Evolutionary conservation across 2,113 vertebrate species (phyloP).

Genomic region (Agapornis roseicollis): DNA sequence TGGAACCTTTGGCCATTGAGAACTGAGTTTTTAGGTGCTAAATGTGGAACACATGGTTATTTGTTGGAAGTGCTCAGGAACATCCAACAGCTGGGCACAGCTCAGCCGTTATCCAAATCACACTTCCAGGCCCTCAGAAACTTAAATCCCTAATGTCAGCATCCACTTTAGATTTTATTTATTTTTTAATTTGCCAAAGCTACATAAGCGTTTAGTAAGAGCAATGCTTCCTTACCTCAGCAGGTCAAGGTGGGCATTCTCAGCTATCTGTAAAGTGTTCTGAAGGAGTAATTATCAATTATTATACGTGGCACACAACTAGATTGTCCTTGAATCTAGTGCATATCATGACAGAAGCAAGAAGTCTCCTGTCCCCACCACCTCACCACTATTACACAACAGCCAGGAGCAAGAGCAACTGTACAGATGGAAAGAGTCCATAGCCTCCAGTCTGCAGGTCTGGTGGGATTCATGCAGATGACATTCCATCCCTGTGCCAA

Average conservation of each 20-base stretch:
- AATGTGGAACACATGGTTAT: not conserved
- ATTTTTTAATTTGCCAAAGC: not conserved
- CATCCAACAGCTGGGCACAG: not conserved
- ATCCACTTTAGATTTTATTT: not conserved
- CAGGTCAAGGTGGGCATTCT: not conserved
- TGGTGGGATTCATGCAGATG: not conserved
- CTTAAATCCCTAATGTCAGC: not conserved
- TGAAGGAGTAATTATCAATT: not conserved
- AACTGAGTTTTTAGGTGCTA: not conserved
- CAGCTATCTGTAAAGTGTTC: conserved; percentile 11
- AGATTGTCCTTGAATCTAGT: not conserved
- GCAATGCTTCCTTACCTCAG: conserved; percentile 5
- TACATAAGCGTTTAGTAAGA: not conserved
- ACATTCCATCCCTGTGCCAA: not conserved
- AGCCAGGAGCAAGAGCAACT: not conserved
- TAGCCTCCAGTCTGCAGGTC: not conserved
- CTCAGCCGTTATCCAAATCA: not conserved
- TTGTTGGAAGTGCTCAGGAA: not conserved
- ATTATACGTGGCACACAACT: not conserved
- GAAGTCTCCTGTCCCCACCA: not conserved
- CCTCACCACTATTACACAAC: not conserved
- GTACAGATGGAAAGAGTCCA: not conserved
- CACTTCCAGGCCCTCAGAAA: not conserved
- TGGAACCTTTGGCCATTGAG: not conserved
- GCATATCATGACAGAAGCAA: not conserved